phyloP scores from a whole-genome alignment of 2,888 invertebrate species.

The Agrochola litura region DNA sequence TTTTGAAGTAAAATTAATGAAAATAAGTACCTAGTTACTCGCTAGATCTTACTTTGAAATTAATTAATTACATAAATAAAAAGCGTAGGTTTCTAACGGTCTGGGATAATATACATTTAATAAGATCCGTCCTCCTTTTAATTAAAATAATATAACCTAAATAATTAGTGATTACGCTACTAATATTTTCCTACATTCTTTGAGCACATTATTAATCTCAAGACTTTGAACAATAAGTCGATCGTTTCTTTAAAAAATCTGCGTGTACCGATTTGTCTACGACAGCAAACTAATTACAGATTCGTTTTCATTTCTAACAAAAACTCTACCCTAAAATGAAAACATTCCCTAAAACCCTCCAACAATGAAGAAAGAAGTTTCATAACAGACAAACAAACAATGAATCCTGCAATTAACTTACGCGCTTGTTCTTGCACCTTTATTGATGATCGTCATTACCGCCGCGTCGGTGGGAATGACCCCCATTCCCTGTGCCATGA shows the following conservation, averaged over 20 bases:
- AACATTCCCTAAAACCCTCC: background rate
- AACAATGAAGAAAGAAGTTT: conserved; percentile 13
- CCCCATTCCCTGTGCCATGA: conserved; percentile 33
- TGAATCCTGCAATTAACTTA: conserved; percentile 55
- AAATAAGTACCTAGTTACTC: background rate
- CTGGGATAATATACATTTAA: too few species aligned
- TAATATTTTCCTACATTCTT: background rate
- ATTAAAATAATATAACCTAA: too few species aligned
- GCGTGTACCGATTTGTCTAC: background rate
- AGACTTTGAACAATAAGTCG: background rate
- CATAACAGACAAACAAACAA: conserved; percentile 34
- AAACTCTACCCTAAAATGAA: background rate
- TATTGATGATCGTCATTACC: conserved; percentile 58
- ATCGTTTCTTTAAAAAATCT: background rate
- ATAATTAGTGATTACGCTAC: background rate
- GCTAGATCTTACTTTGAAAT: background rate
- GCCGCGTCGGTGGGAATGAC: conserved; percentile 33
- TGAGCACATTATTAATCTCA: background rate
- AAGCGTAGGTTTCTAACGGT: too few species aligned
- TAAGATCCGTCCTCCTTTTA: too few species aligned
- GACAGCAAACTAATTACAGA: background rate
- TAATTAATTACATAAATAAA: too few species aligned
- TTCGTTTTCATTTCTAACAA: background rate
- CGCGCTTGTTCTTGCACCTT: conserved; percentile 39
- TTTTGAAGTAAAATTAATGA: background rate